Evolutionary conservation across 2,888 invertebrate genomes (phyloP).

Genomic region (Eupithecia exiguata): DNA sequence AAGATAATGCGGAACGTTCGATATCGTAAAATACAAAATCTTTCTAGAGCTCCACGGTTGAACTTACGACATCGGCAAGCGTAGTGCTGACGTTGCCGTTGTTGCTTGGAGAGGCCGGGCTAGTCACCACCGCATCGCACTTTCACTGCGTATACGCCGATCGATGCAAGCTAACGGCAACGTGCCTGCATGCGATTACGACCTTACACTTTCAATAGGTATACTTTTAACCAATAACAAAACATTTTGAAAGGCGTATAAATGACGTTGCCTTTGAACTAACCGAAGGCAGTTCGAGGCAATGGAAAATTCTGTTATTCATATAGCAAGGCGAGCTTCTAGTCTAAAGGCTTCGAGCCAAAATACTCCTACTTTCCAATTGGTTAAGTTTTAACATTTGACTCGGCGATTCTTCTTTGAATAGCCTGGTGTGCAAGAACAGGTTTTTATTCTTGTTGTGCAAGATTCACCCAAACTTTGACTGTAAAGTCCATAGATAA

Average conservation of each 20-base stretch:
- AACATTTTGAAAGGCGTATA: slow-evolving; percentile 25
- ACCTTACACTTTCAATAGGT: slow-evolving; percentile 56
- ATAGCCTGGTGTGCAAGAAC: no score
- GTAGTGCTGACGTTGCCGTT: slow-evolving; percentile 45
- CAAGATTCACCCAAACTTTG: neutral
- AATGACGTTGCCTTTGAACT: slow-evolving; percentile 20
- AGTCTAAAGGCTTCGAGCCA: slow-evolving; percentile 23
- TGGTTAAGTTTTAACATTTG: slow-evolving; percentile 35
- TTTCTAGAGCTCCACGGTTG: slow-evolving; percentile 69
- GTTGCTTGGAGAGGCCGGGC: slow-evolving; percentile 27
- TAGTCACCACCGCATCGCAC: slow-evolving; percentile 55
- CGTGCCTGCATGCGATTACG: slow-evolving; percentile 38
- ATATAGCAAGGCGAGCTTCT: slow-evolving; percentile 42
- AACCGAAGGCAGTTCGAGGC: slow-evolving; percentile 39
- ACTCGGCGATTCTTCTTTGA: slow-evolving; percentile 11
- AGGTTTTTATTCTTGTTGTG: no score
- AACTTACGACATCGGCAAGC: slow-evolving; percentile 63
- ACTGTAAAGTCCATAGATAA: neutral
- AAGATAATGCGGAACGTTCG: slow-evolving; percentile 52
- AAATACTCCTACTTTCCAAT: neutral
- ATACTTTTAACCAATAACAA: slow-evolving; percentile 39
- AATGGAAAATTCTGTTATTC: slow-evolving; percentile 40
- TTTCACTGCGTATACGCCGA: slow-evolving; percentile 69
- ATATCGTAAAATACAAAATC: slow-evolving; percentile 69
- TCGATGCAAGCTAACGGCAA: slow-evolving; percentile 43